A percentile compares a stretch with the other conserved stretches of the same genome.
Evolutionary conservation across 1,140 invertebrate species (phyloP).

Genomic region (Orchestia grillus): DNA sequence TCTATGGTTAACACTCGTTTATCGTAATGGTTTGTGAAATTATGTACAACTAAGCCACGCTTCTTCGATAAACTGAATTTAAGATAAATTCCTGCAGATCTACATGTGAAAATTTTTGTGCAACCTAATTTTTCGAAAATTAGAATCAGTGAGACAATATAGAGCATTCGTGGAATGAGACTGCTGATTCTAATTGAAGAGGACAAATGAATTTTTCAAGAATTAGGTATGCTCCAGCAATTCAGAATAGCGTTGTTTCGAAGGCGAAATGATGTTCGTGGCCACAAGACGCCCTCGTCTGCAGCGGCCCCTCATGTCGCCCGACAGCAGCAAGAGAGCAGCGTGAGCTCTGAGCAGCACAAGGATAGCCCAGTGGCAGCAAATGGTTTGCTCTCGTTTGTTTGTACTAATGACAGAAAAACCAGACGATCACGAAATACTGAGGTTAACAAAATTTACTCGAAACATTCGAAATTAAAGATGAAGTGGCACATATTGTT

Average conservation of each 20-base stretch:
- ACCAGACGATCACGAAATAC: neutral
- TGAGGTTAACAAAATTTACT: neutral
- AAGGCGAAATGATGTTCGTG: neutral
- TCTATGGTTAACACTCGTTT: too few species aligned
- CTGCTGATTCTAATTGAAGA: neutral
- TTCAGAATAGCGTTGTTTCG: neutral
- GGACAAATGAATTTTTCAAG: neutral
- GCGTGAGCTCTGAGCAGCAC: neutral
- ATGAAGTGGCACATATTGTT: neutral
- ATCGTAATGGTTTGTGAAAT: too few species aligned
- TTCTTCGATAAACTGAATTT: too few species aligned
- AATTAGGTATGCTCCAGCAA: neutral
- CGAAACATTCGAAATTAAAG: neutral
- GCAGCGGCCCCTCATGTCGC: neutral
- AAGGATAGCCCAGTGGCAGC: neutral
- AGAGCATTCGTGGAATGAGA: neutral
- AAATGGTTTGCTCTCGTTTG: neutral
- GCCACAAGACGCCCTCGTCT: neutral
- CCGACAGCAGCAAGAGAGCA: neutral
- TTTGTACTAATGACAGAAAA: neutral
- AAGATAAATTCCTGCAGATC: too few species aligned
- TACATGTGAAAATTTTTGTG: neutral
- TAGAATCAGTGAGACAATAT: neutral
- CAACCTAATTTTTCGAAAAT: neutral
- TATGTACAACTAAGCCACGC: too few species aligned